Conservation (phyloP, 2,888 invertebrate species). For the Dryomyza anilis region DNA sequence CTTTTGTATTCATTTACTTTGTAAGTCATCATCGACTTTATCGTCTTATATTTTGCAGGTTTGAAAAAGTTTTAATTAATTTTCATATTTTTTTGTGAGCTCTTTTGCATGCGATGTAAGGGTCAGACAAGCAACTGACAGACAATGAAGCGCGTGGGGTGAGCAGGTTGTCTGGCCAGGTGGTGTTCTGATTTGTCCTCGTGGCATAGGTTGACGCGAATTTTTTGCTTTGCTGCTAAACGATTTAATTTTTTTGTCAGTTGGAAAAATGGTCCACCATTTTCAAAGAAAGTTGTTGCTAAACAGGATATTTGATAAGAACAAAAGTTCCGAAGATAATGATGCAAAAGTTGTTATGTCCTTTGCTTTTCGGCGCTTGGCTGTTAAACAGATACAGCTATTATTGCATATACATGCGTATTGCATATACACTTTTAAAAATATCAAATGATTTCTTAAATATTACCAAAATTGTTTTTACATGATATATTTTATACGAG, state of each 20-base stretch:
- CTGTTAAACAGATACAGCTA: too few species aligned
- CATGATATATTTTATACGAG: too few species aligned
- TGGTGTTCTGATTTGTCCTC: neutral
- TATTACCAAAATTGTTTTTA: too few species aligned
- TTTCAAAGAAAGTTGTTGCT: neutral
- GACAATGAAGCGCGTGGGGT: neutral
- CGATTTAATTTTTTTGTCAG: conserved; percentile 1
- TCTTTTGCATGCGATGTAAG: neutral
- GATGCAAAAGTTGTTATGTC: too few species aligned
- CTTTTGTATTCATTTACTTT: neutral
- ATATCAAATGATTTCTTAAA: too few species aligned
- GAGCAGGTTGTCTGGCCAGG: neutral
- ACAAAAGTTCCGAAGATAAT: conserved; percentile 2
- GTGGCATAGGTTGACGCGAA: neutral
- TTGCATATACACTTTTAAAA: too few species aligned
- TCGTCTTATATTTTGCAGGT: conserved; percentile 15
- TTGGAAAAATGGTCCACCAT: neutral
- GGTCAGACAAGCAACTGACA: neutral
- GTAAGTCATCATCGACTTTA: neutral
- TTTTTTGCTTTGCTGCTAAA: neutral
- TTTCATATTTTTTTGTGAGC: conserved; percentile 27
- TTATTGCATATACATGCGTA: too few species aligned
- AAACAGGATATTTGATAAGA: conserved; percentile 10
- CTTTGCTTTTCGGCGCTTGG: too few species aligned
- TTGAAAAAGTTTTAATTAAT: conserved; percentile 34